phyloP scores from a whole-genome alignment of 2,797 vertebrate species.

The Sebastes taczanowskii region DNA sequence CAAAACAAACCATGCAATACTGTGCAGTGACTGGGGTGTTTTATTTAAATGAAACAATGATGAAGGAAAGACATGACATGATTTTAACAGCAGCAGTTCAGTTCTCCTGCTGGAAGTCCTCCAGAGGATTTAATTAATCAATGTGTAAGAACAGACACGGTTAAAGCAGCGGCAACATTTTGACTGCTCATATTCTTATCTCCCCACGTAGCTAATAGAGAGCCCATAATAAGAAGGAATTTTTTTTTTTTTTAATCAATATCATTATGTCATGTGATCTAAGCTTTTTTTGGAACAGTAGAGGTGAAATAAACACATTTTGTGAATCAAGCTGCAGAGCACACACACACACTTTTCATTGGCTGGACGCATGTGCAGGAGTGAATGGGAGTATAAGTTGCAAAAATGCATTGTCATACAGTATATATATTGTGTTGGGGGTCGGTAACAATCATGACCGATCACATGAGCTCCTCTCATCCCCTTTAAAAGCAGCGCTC shows the following conservation, averaged over 20 bases:
- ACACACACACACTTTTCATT: background rate
- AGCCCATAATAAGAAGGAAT: background rate
- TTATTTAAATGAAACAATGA: constrained; percentile 34
- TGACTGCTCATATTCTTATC: background rate
- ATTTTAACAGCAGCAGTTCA: constrained; percentile 1
- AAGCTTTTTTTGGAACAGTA: background rate
- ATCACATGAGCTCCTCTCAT: constrained; percentile 5
- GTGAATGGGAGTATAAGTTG: background rate
- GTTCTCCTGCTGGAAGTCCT: background rate
- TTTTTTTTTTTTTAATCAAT: too few relatives aligned
- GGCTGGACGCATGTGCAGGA: background rate
- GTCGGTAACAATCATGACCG: background rate
- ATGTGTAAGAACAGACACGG: background rate
- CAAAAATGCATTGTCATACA: background rate
- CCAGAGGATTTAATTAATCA: constrained; percentile 12
- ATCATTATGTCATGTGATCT: background rate
- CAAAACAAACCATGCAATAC: constrained; percentile 55
- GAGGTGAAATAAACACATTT: background rate
- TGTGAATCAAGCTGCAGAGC: background rate
- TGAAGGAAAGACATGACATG: constrained; percentile 12
- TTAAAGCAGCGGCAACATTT: constrained; percentile 5
- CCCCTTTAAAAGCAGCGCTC: background rate
- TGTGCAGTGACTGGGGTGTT: constrained; percentile 5
- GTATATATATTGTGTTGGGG: background rate
- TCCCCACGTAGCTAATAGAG: background rate